Evolutionary conservation across 2,113 vertebrate genomes (phyloP).

Genomic region (Paralichthys olivaceus): DNA sequence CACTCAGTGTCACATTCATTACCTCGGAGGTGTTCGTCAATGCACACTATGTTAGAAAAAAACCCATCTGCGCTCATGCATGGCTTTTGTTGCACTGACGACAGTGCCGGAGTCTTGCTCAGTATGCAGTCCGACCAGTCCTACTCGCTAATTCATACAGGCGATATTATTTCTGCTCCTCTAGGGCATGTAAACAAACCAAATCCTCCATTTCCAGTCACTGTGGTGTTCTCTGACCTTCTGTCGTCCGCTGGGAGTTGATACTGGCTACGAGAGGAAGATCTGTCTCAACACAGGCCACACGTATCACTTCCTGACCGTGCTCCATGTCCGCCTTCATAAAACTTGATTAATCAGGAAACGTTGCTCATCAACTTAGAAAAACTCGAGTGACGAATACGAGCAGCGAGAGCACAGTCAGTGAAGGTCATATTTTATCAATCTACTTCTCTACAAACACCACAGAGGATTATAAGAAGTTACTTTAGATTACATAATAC

Average conservation of each 20-base stretch:
- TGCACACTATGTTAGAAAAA: background rate
- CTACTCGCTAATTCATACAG: background rate
- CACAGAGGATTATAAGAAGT: background rate
- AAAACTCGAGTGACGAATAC: conserved; percentile 7
- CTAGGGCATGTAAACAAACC: conserved; percentile 60
- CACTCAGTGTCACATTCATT: background rate
- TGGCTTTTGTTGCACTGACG: background rate
- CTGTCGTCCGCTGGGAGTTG: conserved; percentile 27
- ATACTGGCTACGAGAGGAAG: conserved; percentile 60
- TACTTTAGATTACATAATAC: conserved; percentile 38
- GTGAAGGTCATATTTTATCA: conserved; percentile 2
- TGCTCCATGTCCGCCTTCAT: conserved; percentile 44
- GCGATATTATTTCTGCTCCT: conserved; percentile 41
- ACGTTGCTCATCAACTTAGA: conserved; percentile 29
- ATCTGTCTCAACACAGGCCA: conserved; percentile 63
- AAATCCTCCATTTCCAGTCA: conserved; percentile 27
- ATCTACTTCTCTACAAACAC: conserved; percentile 8
- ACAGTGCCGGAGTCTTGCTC: background rate
- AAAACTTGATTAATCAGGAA: conserved; percentile 47
- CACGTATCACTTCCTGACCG: conserved; percentile 66
- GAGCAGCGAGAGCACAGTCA: conserved; percentile 4
- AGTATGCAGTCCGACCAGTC: conserved; percentile 31
- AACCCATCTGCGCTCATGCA: background rate
- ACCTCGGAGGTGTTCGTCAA: background rate
- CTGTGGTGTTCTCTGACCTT: conserved; percentile 48